phyloP scores from a whole-genome alignment of 2,888 invertebrate species.

The Tholera decimalis region DNA sequence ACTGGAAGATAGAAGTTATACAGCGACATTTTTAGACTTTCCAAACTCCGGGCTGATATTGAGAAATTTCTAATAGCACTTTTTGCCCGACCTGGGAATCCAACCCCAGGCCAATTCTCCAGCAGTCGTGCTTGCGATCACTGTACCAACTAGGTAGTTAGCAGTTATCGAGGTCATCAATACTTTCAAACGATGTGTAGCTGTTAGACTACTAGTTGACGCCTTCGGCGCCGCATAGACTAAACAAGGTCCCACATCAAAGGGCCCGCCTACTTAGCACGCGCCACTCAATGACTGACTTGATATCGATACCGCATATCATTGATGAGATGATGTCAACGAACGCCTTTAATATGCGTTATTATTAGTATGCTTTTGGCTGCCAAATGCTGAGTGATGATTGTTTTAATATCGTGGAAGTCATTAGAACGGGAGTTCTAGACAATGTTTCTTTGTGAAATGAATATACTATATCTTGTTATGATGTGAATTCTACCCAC shows the following conservation, averaged over 20 bases:
- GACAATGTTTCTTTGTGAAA: no score
- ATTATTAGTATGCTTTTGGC: slow-evolving; percentile 39
- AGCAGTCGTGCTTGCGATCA: no score
- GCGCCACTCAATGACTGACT: slow-evolving; percentile 42
- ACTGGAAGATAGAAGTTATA: no score
- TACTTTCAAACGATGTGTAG: slow-evolving; percentile 20
- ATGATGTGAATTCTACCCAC: no score
- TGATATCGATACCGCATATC: slow-evolving; percentile 46
- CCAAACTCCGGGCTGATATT: no score
- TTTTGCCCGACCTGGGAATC: no score
- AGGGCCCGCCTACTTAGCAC: slow-evolving; percentile 41
- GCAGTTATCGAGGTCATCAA: slow-evolving; percentile 30
- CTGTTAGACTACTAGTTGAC: slow-evolving; percentile 17
- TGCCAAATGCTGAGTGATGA: slow-evolving; percentile 33
- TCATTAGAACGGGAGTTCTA: slow-evolving; percentile 11
- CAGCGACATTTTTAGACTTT: no score
- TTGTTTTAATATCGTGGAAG: slow-evolving; percentile 6
- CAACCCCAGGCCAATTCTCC: no score
- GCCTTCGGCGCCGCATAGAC: slow-evolving; percentile 37
- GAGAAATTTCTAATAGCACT: no score
- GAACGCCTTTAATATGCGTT: slow-evolving; percentile 38
- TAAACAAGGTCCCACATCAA: slow-evolving; percentile 53
- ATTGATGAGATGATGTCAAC: slow-evolving; percentile 46
- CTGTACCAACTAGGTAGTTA: no score
- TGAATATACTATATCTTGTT: no score